phyloP scores from a whole-genome alignment of 2,113 vertebrate genomes.

The Zootoca vivipara region DNA sequence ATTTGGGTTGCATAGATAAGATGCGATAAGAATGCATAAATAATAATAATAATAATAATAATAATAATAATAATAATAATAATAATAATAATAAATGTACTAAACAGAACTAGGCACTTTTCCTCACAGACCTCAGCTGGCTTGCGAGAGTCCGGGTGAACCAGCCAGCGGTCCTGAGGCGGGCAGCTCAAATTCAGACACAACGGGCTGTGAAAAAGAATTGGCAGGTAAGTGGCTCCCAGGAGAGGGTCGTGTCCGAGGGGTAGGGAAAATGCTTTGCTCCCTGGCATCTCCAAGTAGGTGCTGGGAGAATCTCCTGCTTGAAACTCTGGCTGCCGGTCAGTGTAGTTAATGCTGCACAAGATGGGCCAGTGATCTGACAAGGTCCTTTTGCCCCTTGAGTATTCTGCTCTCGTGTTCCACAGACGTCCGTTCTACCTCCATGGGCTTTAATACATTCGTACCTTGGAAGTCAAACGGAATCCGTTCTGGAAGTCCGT shows the following conservation, averaged over 20 bases:
- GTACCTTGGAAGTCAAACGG: too few species aligned
- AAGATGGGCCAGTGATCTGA: too few species aligned
- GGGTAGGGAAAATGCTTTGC: too few species aligned
- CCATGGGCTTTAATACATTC: constrained; percentile 52
- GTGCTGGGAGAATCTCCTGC: too few species aligned
- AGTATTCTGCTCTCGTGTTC: constrained; percentile 53
- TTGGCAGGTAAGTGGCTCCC: constrained; percentile 85
- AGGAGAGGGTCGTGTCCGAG: too few species aligned
- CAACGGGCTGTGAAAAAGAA: constrained; percentile 84
- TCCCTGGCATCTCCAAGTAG: too few species aligned
- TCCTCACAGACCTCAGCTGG: constrained; percentile 84
- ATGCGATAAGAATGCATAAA: too few species aligned
- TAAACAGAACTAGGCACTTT: background rate
- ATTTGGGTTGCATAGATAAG: too few species aligned
- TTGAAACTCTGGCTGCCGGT: too few species aligned
- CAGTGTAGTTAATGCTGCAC: too few species aligned
- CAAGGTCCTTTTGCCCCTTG: constrained; percentile 2
- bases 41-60: background rate
- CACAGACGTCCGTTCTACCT: constrained; percentile 46
- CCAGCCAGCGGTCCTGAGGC: constrained; percentile 87
- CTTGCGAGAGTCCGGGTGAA: constrained; percentile 88
- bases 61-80: too few species aligned
- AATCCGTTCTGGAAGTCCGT: too few species aligned
- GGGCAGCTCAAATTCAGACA: constrained; percentile 85
- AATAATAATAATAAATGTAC: background rate